phyloP scores from a whole-genome alignment of 2,888 invertebrate genomes.

The Platycnemis pennipes region DNA sequence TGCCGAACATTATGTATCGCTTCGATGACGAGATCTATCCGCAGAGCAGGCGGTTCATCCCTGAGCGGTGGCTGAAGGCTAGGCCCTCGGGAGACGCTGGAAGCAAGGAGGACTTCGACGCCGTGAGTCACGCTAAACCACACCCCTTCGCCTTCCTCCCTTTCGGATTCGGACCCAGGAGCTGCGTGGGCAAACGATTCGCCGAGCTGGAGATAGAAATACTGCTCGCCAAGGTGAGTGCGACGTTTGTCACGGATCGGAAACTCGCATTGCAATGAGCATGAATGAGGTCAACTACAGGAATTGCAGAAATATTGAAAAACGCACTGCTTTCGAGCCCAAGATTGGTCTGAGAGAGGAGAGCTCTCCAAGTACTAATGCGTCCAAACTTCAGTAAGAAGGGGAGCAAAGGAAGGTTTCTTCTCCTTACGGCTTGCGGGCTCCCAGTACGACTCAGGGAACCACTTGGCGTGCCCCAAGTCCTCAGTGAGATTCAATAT shows the following conservation, averaged over 20 bases:
- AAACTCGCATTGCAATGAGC: no score
- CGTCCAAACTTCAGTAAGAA: no score
- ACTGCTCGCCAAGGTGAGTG: conserved; percentile 87
- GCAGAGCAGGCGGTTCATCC: conserved; percentile 76
- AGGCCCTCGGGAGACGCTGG: not conserved
- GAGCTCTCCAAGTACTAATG: no score
- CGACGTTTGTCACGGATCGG: not conserved
- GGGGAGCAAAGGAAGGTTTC: no score
- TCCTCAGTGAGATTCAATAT: no score
- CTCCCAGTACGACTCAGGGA: no score
- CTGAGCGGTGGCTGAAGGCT: conserved; percentile 78
- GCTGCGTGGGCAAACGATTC: conserved; percentile 92
- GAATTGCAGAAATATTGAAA: no score
- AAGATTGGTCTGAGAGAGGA: no score
- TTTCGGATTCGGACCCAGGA: conserved; percentile 90
- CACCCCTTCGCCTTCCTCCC: conserved; percentile 89
- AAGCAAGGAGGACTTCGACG: conserved; percentile 74
- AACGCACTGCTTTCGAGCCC: no score
- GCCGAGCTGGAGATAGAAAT: conserved; percentile 95
- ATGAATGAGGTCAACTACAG: no score
- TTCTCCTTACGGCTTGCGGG: no score
- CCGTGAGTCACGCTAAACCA: conserved; percentile 74
- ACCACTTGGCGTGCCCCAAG: no score
- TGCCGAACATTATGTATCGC: not conserved
- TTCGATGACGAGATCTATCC: conserved; percentile 71